Conservation (phyloP, 2,888 invertebrate genomes). For the Amphimallon solstitiale region DNA sequence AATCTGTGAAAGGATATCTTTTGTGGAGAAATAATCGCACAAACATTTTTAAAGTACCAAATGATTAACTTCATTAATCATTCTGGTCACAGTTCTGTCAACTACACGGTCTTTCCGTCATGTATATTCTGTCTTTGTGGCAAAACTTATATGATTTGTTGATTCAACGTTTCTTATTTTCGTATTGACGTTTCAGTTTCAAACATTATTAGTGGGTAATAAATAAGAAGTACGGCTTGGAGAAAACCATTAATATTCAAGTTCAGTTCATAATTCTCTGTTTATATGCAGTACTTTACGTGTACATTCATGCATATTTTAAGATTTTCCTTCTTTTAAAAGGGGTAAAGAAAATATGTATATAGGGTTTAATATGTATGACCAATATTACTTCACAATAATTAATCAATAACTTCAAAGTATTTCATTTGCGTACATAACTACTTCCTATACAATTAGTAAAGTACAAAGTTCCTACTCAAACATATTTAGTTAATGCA, state of each 20-base stretch:
- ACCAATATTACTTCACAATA: too few species aligned
- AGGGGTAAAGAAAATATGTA: too few species aligned
- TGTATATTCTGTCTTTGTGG: slow-evolving; percentile 4
- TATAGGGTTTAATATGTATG: too few species aligned
- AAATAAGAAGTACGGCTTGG: slow-evolving; percentile 19
- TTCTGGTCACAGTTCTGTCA: slow-evolving; percentile 17
- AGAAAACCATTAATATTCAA: slow-evolving; percentile 29
- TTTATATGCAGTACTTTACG: slow-evolving; percentile 29
- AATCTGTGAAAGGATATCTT: too few species aligned
- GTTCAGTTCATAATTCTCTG: slow-evolving; percentile 24
- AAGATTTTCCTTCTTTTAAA: not conserved
- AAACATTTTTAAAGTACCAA: not conserved
- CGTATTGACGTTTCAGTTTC: slow-evolving; percentile 19
- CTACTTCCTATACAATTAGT: too few species aligned
- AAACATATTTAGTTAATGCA: too few species aligned
- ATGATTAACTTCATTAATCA: slow-evolving; percentile 22
- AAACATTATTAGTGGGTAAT: slow-evolving; percentile 32
- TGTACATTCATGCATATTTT: not conserved
- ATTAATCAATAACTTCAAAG: too few species aligned
- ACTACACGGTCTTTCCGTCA: slow-evolving; percentile 9
- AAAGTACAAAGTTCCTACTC: too few species aligned
- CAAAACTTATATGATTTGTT: slow-evolving; percentile 20
- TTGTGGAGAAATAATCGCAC: too few species aligned
- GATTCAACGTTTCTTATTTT: slow-evolving; percentile 27
- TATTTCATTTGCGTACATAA: too few species aligned